Evolutionary conservation across 2,113 vertebrate genomes (phyloP).

Genomic region (Poeciliopsis occidentalis): DNA sequence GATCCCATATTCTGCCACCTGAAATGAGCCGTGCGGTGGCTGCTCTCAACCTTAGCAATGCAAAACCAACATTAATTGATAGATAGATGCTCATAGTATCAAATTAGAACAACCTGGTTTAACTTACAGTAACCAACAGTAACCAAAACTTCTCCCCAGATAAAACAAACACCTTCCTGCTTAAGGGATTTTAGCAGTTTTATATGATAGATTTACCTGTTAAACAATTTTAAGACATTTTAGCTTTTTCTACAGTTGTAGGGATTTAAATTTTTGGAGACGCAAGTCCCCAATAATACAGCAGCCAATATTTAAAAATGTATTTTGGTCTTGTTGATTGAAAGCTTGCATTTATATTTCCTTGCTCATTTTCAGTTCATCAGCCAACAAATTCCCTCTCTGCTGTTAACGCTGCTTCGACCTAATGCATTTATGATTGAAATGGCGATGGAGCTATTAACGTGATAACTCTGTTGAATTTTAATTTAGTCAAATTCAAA

Average conservation of each 20-base stretch:
- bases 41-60: background rate
- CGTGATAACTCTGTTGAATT: no score
- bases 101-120: slow-evolving; percentile 29
- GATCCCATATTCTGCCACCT: background rate
- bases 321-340: slow-evolving; percentile 15
- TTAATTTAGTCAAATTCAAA: no score
- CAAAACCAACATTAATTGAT: background rate
- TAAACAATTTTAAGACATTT: background rate
- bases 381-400: background rate
- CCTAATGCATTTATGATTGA: background rate
- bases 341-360: background rate
- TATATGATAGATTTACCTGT: slow-evolving; percentile 5
- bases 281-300: slow-evolving; percentile 1
- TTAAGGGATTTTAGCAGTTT: slow-evolving; percentile 8
- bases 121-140: slow-evolving; percentile 3
- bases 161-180: background rate
- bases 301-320: slow-evolving; percentile 5
- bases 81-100: slow-evolving; percentile 9
- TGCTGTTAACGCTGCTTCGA: background rate
- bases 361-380: background rate
- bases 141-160: background rate
- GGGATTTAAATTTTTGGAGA: no score
- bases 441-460: no score
- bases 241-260: no score
- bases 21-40: background rate